phyloP scores from a whole-genome alignment of 2,113 vertebrate genomes.

The Gallinago paraguaiae region DNA sequence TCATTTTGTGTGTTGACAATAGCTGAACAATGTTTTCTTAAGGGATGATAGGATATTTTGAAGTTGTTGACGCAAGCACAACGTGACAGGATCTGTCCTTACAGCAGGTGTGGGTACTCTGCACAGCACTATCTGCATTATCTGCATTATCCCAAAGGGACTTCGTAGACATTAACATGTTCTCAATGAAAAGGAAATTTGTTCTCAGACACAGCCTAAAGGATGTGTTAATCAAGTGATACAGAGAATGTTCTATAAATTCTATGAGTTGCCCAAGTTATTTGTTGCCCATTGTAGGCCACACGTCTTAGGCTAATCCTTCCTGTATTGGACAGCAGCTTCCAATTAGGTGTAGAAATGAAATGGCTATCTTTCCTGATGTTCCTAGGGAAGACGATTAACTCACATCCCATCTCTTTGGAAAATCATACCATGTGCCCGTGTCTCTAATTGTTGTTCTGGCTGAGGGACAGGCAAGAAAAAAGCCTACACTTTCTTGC shows the following conservation, averaged over 20 bases:
- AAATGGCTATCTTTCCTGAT: neutral
- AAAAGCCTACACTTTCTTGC: neutral
- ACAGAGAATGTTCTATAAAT: neutral
- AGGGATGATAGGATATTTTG: too few relatives aligned
- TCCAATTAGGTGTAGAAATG: neutral
- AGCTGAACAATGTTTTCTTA: neutral
- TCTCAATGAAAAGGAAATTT: neutral
- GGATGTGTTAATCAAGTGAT: neutral
- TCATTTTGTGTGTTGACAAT: neutral
- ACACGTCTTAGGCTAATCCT: neutral
- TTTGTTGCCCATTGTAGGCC: neutral
- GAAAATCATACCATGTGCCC: neutral
- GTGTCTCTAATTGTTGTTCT: neutral
- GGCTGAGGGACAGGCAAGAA: neutral
- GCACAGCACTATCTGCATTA: neutral
- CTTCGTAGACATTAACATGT: accelerated
- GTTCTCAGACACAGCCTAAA: neutral
- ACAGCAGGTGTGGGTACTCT: neutral
- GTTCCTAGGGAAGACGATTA: neutral
- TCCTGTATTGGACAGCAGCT: neutral
- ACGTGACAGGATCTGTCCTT: accelerated
- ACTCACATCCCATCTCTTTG: neutral
- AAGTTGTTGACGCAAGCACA: neutral
- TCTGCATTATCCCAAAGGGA: neutral
- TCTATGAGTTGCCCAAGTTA: neutral